Base-by-base conservation (phyloP, 2,888 invertebrate species). In the Nudaria mundana region DNA sequence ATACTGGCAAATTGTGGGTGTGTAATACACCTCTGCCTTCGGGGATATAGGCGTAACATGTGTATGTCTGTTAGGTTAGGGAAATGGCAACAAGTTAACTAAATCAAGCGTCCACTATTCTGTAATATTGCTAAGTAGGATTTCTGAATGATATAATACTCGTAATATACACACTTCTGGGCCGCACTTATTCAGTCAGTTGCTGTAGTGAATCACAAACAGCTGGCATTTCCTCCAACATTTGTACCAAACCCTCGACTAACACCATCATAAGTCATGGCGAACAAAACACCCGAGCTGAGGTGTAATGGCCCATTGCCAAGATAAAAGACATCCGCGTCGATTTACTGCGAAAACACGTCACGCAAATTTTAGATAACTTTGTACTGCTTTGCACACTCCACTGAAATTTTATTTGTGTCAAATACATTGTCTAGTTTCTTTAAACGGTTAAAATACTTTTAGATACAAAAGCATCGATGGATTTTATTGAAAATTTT, bases 271-370 rank as follows among this genome's bases (percentile, higher is more conserved):
- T 56, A 56, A 55, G 47, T 56, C 45, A 48, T 25, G 3, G 8
- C 5, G 11, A 48, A 53, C 40, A 51, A 56, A 56, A 53, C 44
- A 40, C 18, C 30, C 37, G 11, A 39, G 40, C 16, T 20, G 40
- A 38, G 37, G 30, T 44, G 52, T 44, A 55, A 54, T 54, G 54
- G 41, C 42, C 49, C 46, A 49, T 52, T 47, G 41, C 39, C 25
- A 14, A 47, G 50, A 55, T 50, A 52, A 52, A 46, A 41, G 41
- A 30, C 35, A 33, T 47, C 32, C 37, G 15, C 44, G 24, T 39
- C 39, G 46, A 42, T 52, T 44, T 48, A 40, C 44, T 35, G 31
- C 26, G 30, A 40, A 35, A 46, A 49, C 26, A 31, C 25, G 23
- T 40, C 39, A 44, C 38, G 41, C 35, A 46, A 51, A 45, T 41